These are phyloP conservation scores for Drosophila neotestacea DNA, from an alignment of 2,888 invertebrate species.

Conservation along the genomic window DNA sequence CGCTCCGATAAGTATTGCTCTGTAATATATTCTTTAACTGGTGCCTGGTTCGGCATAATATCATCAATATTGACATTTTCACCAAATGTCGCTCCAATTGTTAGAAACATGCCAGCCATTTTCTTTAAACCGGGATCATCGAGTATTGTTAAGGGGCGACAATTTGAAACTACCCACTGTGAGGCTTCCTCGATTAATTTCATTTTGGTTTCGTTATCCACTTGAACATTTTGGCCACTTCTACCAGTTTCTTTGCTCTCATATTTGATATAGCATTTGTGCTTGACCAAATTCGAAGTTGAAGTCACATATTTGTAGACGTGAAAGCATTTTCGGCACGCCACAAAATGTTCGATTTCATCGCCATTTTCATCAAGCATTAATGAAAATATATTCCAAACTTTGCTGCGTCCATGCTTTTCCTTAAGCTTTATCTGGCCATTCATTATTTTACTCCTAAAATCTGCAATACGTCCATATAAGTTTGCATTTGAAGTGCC, in stretches of 20 bases:
- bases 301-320: slow-evolving; percentile 3
- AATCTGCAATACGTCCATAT: slow-evolving; percentile 7
- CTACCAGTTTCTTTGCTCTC: slow-evolving; percentile 5
- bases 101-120: slow-evolving; percentile 13
- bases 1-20: slow-evolving; percentile 10
- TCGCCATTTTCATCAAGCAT: slow-evolving; percentile 19
- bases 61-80: slow-evolving; percentile 11
- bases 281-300: slow-evolving; percentile 22
- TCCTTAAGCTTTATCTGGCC: slow-evolving; percentile 19
- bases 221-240: slow-evolving; percentile 10
- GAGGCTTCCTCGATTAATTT: slow-evolving; percentile 10
- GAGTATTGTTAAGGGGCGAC: slow-evolving; percentile 7
- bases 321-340: slow-evolving; percentile 15
- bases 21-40: background rate
- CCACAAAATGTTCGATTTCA: slow-evolving; percentile 11
- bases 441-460: slow-evolving; percentile 8
- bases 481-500: background rate
- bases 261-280: slow-evolving; percentile 18
- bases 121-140: slow-evolving; percentile 5
- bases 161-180: slow-evolving; percentile 14
- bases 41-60: background rate
- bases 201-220: slow-evolving; percentile 5
- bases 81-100: slow-evolving; percentile 14
- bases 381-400: slow-evolving; percentile 16
- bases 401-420: slow-evolving; percentile 13